Percentiles rank a stretch among this genome's conserved stretches.
These are phyloP conservation scores for Apoderus coryli DNA, from an alignment of 2,888 invertebrate species.

Conservation along the genomic window DNA sequence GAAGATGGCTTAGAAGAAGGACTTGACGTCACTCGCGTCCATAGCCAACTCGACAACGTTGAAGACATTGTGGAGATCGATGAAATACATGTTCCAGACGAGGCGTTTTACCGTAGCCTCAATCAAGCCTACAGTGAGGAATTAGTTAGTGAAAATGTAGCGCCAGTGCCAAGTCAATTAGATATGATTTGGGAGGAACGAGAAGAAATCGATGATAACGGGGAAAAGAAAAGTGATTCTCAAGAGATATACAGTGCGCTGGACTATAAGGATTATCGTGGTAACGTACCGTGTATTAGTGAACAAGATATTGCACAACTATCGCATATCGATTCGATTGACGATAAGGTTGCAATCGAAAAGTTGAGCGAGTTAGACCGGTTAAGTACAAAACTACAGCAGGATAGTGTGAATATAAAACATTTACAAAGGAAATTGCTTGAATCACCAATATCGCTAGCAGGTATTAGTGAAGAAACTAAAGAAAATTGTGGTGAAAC, in stretches of 20 bases:
- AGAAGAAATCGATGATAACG: conserved; percentile 51
- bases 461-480: conserved; percentile 28
- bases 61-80: conserved; percentile 29
- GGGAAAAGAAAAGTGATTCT: conserved; percentile 34
- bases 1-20: conserved; percentile 55
- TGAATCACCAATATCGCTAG: conserved; percentile 42
- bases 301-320: conserved; percentile 66
- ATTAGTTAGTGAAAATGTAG: conserved; percentile 39
- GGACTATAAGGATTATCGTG: conserved; percentile 67
- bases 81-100: conserved; percentile 54
- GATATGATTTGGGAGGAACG: conserved; percentile 81
- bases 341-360: conserved; percentile 64
- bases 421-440: conserved; percentile 56
- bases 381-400: conserved; percentile 58
- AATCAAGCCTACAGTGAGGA: conserved; percentile 81
- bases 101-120: conserved; percentile 75
- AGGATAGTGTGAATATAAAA: conserved; percentile 64
- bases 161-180: conserved; percentile 46
- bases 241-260: conserved; percentile 57
- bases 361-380: conserved; percentile 67
- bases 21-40: conserved; percentile 37
- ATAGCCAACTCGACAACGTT: conserved; percentile 27
- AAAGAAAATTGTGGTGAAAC: conserved; percentile 47
- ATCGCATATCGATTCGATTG: conserved; percentile 56
- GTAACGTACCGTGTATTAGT: conserved; percentile 58